A percentile compares a stretch with the other conserved stretches of the same genome.
Evolutionary conservation across 2,797 vertebrate genomes (phyloP).

Genomic region (Buphagus erythrorhynchus): DNA sequence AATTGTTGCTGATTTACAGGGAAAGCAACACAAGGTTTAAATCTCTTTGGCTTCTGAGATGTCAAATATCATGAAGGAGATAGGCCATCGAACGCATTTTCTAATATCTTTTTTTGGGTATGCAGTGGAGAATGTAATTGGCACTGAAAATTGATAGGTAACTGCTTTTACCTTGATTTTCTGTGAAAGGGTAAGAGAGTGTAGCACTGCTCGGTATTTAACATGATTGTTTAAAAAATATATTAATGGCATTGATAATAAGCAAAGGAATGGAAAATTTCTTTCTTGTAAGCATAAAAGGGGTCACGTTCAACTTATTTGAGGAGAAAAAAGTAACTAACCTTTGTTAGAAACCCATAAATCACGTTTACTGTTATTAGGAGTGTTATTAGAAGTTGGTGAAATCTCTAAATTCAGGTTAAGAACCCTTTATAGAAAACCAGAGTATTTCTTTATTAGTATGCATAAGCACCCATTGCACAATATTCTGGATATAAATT

Average conservation of each 20-base stretch:
- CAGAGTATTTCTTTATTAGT: not conserved
- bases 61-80: not conserved
- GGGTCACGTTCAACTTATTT: rapidly evolving
- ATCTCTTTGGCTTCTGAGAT: not conserved
- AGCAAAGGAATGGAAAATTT: not conserved
- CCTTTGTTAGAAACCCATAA: not conserved
- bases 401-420: not conserved
- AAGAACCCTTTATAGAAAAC: not conserved
- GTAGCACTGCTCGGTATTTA: not conserved
- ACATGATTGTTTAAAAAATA: not conserved
- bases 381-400: not conserved
- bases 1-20: not conserved
- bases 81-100: not conserved
- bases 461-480: not conserved
- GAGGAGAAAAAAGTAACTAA: not conserved
- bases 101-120: not conserved
- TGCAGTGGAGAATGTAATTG: not conserved
- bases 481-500: not conserved
- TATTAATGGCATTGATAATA: not conserved
- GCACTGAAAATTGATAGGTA: not conserved
- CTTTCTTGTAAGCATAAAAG: not conserved
- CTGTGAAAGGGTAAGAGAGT: not conserved
- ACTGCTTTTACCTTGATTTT: not conserved
- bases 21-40: not conserved
- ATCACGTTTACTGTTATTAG: not conserved